Percentiles rank a stretch among this genome's conserved stretches.
Conservation (phyloP, 2,113 vertebrate species). For the Ameiurus melas region DNA sequence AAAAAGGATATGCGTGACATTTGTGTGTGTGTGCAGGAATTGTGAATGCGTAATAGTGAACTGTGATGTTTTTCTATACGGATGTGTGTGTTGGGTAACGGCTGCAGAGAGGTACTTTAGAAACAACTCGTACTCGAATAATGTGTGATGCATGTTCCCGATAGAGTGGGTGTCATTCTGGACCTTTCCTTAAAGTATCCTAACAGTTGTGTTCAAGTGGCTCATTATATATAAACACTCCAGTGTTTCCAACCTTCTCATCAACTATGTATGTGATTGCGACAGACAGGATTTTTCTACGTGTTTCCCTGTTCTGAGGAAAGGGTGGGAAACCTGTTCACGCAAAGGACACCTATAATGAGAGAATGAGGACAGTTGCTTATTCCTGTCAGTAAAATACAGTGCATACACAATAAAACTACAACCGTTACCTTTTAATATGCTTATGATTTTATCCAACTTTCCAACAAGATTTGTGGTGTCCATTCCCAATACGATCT, state of each 20-base stretch:
- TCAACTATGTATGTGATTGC: background rate
- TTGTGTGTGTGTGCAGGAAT: slow-evolving; percentile 12
- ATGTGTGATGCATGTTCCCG: background rate
- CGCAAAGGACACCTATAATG: background rate
- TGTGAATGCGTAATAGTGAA: slow-evolving; percentile 19
- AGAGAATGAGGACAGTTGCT: background rate
- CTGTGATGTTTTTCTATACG: slow-evolving; percentile 31
- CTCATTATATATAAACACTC: background rate
- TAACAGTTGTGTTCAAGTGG: background rate
- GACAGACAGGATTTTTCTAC: background rate
- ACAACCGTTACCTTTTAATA: background rate
- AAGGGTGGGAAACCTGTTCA: background rate
- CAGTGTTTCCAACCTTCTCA: background rate
- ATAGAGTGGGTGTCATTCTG: background rate
- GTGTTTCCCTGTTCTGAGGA: background rate
- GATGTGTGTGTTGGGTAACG: slow-evolving; percentile 10
- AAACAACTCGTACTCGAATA: background rate
- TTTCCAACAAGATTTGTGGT: background rate
- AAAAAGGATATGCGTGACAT: slow-evolving; percentile 22
- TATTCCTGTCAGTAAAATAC: background rate
- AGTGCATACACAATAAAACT: background rate
- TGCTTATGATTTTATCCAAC: background rate
- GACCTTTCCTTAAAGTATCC: background rate
- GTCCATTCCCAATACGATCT: background rate
- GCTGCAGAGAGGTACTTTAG: slow-evolving; percentile 19